Conservation (phyloP, 1,140 invertebrate species). For the Pentalonia nigronervosa region DNA sequence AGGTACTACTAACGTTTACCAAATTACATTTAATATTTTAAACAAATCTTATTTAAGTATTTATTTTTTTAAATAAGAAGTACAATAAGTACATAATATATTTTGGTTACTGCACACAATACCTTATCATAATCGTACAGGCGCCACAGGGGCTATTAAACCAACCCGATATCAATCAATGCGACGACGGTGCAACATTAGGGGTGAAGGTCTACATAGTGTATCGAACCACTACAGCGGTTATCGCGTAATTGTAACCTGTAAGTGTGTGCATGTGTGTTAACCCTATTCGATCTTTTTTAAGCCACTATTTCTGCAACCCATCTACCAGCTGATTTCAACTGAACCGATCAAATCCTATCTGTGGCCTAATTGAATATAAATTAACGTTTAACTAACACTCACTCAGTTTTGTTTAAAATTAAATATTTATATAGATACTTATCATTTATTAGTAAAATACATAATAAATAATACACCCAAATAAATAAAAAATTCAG, state of each 20-base stretch:
- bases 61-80: not conserved
- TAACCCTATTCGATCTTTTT: not conserved
- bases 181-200: not conserved
- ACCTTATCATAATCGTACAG: slow-evolving; percentile 34
- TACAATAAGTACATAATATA: not conserved
- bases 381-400: not conserved
- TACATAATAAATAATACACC: not conserved
- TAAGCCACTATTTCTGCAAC: not conserved
- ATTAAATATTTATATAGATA: not conserved
- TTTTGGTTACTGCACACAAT: not conserved
- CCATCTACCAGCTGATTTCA: not conserved
- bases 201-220: slow-evolving; percentile 5
- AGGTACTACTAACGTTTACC: not conserved
- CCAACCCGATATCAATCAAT: slow-evolving; percentile 45
- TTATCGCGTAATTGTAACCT: not conserved
- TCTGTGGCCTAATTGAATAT: not conserved
- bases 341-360: not conserved
- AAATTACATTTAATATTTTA: not conserved
- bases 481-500: not conserved
- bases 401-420: not conserved
- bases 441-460: not conserved
- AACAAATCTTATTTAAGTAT: not conserved
- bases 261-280: not conserved
- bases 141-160: slow-evolving; percentile 45
- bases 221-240: not conserved